These are phyloP conservation scores for Nemopilema nomurai DNA, from an alignment of 30 jellyfish, hydroid and myxozoan species.

Conservation along the genomic window DNA sequence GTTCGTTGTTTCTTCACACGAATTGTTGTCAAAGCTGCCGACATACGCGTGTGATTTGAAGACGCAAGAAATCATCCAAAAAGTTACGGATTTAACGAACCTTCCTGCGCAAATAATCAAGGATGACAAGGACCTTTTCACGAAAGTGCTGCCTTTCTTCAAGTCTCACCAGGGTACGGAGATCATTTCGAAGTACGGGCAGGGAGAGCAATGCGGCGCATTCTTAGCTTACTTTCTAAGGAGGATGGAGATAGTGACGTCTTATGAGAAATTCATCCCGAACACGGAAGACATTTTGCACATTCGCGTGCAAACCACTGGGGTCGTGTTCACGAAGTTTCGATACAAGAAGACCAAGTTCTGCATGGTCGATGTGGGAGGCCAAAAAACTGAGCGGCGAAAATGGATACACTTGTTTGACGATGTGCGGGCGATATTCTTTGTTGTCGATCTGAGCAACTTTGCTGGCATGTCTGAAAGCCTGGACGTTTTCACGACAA, in stretches of 20 bases:
- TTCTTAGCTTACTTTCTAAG: constrained; percentile 21
- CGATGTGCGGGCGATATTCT: constrained; percentile 64
- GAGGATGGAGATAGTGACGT: constrained; percentile 2
- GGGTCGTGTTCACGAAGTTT: constrained; percentile 52
- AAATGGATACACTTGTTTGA: constrained; percentile 70
- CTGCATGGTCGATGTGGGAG: constrained; percentile 68
- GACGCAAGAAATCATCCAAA: background rate
- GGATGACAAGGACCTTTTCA: constrained; percentile 5
- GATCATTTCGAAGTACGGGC: background rate
- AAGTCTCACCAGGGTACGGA: constrained; percentile 25
- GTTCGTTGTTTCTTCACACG: constrained; percentile 19
- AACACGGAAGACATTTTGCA: constrained; percentile 53
- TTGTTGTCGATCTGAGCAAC: constrained; percentile 54
- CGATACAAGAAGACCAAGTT: constrained; percentile 29
- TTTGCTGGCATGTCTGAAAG: constrained; percentile 44
- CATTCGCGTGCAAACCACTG: constrained; percentile 58
- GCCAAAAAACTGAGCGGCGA: constrained; percentile 63
- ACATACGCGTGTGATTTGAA: background rate
- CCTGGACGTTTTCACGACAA: constrained; percentile 30
- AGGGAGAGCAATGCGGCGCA: constrained; percentile 31
- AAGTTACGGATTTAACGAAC: background rate
- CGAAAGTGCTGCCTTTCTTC: background rate
- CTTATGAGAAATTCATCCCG: constrained; percentile 19
- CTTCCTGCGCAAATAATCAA: constrained; percentile 12
- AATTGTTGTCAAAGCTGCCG: constrained; percentile 39